Evolutionary conservation across 2,797 vertebrate species (phyloP).

Genomic region (Hoplostethus mediterraneus): DNA sequence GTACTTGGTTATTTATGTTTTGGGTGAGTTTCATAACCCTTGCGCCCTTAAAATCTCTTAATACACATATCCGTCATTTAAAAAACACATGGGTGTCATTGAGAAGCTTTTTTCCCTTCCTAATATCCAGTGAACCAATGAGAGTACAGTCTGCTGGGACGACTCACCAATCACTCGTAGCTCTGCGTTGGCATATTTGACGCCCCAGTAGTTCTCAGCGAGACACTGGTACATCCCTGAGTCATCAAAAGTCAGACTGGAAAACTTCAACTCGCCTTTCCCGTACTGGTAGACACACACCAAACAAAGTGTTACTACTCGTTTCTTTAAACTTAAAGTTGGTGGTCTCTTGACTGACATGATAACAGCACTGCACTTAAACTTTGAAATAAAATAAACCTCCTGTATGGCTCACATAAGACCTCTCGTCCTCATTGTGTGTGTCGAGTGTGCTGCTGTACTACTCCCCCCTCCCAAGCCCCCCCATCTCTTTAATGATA

Average conservation of each 20-base stretch:
- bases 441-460: not conserved
- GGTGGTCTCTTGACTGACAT: not conserved
- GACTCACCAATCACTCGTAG: slow-evolving; percentile 92
- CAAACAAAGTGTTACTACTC: not conserved
- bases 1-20: too few species aligned
- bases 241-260: slow-evolving; percentile 91
- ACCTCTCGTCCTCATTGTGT: not conserved
- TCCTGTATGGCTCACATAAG: not conserved
- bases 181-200: slow-evolving; percentile 96
- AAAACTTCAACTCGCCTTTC: slow-evolving; percentile 93
- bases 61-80: too few species aligned
- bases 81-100: not conserved
- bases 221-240: slow-evolving; percentile 98
- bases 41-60: too few species aligned
- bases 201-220: slow-evolving; percentile 93
- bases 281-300: slow-evolving; percentile 85
- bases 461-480: too few species aligned
- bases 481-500: not conserved
- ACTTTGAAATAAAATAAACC: not conserved
- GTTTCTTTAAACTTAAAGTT: not conserved
- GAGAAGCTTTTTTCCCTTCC: not conserved
- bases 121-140: not conserved
- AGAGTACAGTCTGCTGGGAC: not conserved
- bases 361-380: not conserved
- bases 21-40: too few species aligned